Percentiles rank a stretch among this genome's conserved stretches.
Conservation (phyloP, 2,888 invertebrate species). For the Synanthedon myopaeformis region DNA sequence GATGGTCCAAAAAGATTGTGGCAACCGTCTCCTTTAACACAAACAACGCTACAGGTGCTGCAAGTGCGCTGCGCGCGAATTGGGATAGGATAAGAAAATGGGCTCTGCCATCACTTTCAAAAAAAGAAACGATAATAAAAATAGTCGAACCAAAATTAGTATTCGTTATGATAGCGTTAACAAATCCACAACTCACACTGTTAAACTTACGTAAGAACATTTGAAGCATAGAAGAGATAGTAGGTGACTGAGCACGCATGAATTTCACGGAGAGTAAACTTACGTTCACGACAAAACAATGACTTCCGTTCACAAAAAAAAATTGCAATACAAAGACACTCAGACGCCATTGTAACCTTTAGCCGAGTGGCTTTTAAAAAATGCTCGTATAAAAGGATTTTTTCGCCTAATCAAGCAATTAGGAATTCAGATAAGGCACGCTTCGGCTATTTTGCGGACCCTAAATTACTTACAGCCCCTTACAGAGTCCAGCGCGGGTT, state of each 20-base stretch:
- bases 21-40: no score
- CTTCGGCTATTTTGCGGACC: constrained; percentile 19
- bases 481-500: neutral
- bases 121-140: no score
- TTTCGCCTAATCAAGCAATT: constrained; percentile 33
- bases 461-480: neutral
- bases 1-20: no score
- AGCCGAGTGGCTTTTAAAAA: neutral
- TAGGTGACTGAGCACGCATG: neutral
- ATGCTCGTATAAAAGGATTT: neutral
- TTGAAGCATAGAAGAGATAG: neutral
- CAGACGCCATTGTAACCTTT: neutral
- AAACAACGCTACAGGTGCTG: no score
- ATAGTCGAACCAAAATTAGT: no score
- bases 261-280: neutral
- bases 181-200: neutral
- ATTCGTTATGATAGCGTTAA: no score
- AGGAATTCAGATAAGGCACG: constrained; percentile 42
- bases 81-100: no score
- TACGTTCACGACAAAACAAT: neutral
- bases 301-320: neutral
- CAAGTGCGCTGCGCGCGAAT: no score
- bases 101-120: no score
- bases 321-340: neutral
- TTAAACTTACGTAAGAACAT: neutral